Evolutionary conservation across 2,113 vertebrate species (phyloP).

Genomic region (Arenaria interpres): DNA sequence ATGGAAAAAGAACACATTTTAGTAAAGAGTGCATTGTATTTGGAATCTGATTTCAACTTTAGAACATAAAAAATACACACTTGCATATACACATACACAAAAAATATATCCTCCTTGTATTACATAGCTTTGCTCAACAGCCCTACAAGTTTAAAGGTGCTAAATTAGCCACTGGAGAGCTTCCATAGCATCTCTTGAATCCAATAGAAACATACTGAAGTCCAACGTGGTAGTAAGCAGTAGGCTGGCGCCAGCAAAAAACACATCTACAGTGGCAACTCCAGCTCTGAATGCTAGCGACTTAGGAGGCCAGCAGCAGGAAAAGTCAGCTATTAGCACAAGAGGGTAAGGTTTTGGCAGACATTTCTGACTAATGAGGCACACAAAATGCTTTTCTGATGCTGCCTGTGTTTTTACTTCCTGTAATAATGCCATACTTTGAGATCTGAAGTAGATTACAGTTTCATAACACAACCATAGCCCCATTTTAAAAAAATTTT

Average conservation of each 20-base stretch:
- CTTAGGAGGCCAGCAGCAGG: not conserved
- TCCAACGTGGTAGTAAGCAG: not conserved
- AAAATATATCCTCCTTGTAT: not conserved
- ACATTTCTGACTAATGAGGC: constrained; percentile 14
- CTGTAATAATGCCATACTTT: not conserved
- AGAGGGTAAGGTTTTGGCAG: not conserved
- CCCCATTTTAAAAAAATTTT: not conserved
- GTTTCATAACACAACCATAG: not conserved
- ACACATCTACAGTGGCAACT: not conserved
- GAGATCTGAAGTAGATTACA: not conserved
- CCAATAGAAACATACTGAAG: not conserved
- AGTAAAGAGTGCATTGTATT: not conserved
- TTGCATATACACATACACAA: accelerated
- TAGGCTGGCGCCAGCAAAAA: not conserved
- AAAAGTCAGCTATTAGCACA: not conserved
- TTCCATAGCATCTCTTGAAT: not conserved
- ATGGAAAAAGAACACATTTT: not conserved
- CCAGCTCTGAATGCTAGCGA: not conserved
- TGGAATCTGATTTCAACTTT: not conserved
- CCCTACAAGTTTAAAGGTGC: not conserved
- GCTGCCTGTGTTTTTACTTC: not conserved
- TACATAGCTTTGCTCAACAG: not conserved
- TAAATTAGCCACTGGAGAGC: constrained; percentile 4
- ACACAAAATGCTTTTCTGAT: constrained; percentile 15
- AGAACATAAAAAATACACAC: not conserved